Evolutionary conservation across 1,140 invertebrate genomes (phyloP), one percentile per base, ranked within the genome.

Genomic region (Cherax destructor): DNA sequence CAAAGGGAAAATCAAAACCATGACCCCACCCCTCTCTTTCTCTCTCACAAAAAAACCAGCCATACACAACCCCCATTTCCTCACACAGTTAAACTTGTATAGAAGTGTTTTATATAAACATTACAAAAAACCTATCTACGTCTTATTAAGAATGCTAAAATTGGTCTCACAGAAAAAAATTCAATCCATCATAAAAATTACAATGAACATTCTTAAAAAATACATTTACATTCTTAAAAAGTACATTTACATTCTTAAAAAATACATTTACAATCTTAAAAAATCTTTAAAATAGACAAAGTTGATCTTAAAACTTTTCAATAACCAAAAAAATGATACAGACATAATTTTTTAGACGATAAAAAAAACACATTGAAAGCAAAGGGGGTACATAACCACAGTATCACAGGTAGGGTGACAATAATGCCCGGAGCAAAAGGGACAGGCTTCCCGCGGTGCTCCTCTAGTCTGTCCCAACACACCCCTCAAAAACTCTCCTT

Each of bases 61-160:
- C 85, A 78, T 52, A 78, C 72, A 86, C 77, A 78, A n/a, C n/a
- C n/a, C 85, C 77, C 74, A 74, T 59, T 21, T 77, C 50, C 21
- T 83, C 81, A 69, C 18, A 83, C 61, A 72, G 69, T n/a, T 72
- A 72, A 72, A n/a, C 5, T 72, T 52, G 30, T 83, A 52, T 83
- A 69, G 47, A 69, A 47, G 56, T 69, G 69, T 56, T 69, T 52
- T 78, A 59, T 78, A 86, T 61, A 88, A 69, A 77, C 76, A 18
- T 80, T 88, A 88, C 77, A n/a, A 88, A 88, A 88, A 88, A 69
- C 77, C 86, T 88, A 88, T 78, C 86, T 88, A 88, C 86, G 80
- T 79, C 50, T 88, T 76, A 77, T 21, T 88, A 61, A 80, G 86
- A 80, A 65, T n/a, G 30, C 86, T 88, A n/a, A 88, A 59, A 18